Percentiles rank a stretch among this genome's conserved stretches.
Conservation (phyloP, 2,888 invertebrate species). For the Vesta saturnalis region DNA sequence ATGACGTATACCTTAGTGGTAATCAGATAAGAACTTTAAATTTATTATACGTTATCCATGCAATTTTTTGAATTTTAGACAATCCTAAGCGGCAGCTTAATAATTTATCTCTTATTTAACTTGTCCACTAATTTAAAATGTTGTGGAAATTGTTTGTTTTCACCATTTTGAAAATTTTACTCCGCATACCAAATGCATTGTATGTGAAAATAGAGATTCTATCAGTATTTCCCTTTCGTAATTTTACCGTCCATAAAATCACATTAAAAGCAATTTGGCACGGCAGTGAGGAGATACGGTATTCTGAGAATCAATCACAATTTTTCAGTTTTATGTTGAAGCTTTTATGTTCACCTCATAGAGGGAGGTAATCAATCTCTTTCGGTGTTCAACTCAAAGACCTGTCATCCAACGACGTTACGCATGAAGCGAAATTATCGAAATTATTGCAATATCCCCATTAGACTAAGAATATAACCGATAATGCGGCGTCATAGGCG, state of each 20-base stretch:
- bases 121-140: no score
- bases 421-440: slow-evolving; percentile 47
- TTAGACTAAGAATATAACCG: slow-evolving; percentile 43
- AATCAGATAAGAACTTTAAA: no score
- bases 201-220: no score
- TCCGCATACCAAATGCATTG: no score
- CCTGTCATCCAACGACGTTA: slow-evolving; percentile 42
- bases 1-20: no score
- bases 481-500: slow-evolving; percentile 44
- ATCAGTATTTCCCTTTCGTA: not conserved
- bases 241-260: slow-evolving; percentile 17
- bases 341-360: slow-evolving; percentile 37
- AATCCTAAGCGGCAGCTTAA: no score
- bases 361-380: slow-evolving; percentile 44
- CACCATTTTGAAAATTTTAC: no score
- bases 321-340: slow-evolving; percentile 41
- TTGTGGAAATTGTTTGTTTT: no score
- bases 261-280: slow-evolving; percentile 36
- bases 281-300: slow-evolving; percentile 31
- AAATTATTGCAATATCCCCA: slow-evolving; percentile 43
- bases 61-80: no score
- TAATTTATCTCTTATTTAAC: no score
- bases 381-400: slow-evolving; percentile 35
- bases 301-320: slow-evolving; percentile 45
- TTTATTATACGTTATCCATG: no score